Percentiles rank a stretch among this genome's conserved stretches.
These are phyloP conservation scores for Aquatica leii DNA, from an alignment of 2,888 invertebrate genomes.

Conservation along the genomic window DNA sequence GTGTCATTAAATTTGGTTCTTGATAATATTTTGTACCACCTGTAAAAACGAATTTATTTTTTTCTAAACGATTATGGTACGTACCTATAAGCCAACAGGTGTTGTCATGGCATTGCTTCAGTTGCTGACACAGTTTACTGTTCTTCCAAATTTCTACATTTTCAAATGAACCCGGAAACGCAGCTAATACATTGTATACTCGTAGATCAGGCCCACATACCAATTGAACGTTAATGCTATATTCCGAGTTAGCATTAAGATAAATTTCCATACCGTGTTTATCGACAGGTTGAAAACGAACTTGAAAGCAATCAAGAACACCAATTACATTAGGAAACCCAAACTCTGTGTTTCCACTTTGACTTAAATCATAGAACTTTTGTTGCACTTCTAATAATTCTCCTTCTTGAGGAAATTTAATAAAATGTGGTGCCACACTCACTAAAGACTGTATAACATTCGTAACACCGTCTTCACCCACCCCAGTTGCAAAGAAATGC, in stretches of 20 bases:
- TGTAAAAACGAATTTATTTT: neutral
- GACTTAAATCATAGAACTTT: slow-evolving; percentile 22
- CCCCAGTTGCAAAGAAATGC: neutral
- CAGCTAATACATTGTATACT: slow-evolving; percentile 31
- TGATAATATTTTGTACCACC: slow-evolving; percentile 23
- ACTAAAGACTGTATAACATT: slow-evolving; percentile 9
- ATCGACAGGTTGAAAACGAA: slow-evolving; percentile 14
- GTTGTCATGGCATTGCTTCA: slow-evolving; percentile 6
- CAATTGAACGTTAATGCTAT: slow-evolving; percentile 31
- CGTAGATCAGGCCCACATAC: slow-evolving; percentile 28
- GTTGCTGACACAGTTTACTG: slow-evolving; percentile 19
- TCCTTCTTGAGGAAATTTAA: slow-evolving; percentile 19
- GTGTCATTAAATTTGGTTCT: slow-evolving; percentile 33
- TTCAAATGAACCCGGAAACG: slow-evolving; percentile 28
- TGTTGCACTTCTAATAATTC: slow-evolving; percentile 16
- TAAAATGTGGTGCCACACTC: slow-evolving; percentile 16
- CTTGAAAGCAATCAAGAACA: slow-evolving; percentile 25
- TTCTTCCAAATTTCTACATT: slow-evolving; percentile 32
- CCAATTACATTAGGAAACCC: slow-evolving; percentile 30
- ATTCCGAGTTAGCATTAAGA: slow-evolving; percentile 13
- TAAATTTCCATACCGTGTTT: slow-evolving; percentile 16
- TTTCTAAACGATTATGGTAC: neutral
- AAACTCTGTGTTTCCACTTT: neutral
- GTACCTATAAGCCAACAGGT: slow-evolving; percentile 25
- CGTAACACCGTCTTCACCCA: neutral